These are phyloP conservation scores for Otis tarda DNA, from an alignment of 2,113 vertebrate species.

Conservation along the genomic window DNA sequence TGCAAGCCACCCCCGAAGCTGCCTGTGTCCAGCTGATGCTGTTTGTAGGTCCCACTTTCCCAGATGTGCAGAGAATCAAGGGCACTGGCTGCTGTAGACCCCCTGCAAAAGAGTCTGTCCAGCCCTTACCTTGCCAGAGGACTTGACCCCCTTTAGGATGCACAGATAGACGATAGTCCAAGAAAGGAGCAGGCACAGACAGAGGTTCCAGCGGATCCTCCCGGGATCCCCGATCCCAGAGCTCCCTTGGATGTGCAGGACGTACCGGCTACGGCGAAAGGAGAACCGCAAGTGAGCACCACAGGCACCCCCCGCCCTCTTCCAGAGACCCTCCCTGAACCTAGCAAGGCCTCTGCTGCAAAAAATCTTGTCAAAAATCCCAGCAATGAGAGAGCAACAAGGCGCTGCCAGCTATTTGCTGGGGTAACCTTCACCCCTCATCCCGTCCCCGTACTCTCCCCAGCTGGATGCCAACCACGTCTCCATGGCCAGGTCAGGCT, in stretches of 20 bases:
- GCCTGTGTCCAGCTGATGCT: rapidly evolving
- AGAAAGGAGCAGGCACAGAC: constrained; percentile 80
- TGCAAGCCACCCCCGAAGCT: background rate
- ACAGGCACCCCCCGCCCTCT: background rate
- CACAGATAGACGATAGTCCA: constrained; percentile 83
- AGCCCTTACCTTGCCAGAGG: constrained; percentile 80
- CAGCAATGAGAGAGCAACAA: background rate
- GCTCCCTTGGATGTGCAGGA: constrained; percentile 84
- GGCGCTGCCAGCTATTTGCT: background rate
- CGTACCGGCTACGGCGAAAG: constrained; percentile 74
- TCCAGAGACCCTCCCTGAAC: background rate
- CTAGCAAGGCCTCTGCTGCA: background rate
- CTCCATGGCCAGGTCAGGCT: rapidly evolving
- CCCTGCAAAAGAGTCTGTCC: background rate
- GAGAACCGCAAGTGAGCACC: background rate
- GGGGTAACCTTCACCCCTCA: background rate
- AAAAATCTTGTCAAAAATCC: background rate
- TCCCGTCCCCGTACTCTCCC: background rate
- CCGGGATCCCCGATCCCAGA: constrained; percentile 78
- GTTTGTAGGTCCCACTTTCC: background rate
- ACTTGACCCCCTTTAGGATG: constrained; percentile 84
- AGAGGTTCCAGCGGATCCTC: constrained; percentile 80
- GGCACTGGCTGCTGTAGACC: rapidly evolving
- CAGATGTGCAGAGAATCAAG: background rate
- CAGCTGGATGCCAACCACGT: background rate